phyloP scores from a whole-genome alignment of 2,888 invertebrate genomes.

The Eupelmus urozonus region DNA sequence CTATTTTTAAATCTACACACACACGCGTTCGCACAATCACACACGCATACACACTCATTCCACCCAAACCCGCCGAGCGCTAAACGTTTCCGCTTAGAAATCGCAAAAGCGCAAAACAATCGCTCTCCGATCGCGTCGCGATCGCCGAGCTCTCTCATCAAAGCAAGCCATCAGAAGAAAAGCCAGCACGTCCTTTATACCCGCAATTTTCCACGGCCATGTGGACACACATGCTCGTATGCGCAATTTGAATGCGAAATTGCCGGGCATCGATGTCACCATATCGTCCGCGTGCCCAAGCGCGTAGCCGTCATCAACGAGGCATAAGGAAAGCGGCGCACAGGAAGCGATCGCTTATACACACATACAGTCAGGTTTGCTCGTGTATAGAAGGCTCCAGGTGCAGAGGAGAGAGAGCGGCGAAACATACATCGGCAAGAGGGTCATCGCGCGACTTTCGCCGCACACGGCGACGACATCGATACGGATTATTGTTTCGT shows the following conservation, averaged over 20 bases:
- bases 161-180: too few species aligned
- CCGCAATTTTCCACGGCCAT: conserved; percentile 45
- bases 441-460: conserved; percentile 57
- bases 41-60: too few species aligned
- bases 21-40: too few species aligned
- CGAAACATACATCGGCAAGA: background rate
- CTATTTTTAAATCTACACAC: too few species aligned
- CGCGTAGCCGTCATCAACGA: background rate
- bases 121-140: too few species aligned
- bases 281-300: background rate
- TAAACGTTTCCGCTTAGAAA: too few species aligned
- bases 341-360: conserved; percentile 32
- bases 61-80: too few species aligned
- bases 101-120: too few species aligned
- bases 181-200: too few species aligned
- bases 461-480: conserved; percentile 59
- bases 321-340: background rate
- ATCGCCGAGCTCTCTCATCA: too few species aligned
- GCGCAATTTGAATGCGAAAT: conserved; percentile 41
- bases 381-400: too few species aligned
- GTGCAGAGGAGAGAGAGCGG: conserved; percentile 1
- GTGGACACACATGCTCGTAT: background rate
- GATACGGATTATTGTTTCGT: conserved; percentile 61
- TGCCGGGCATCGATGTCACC: conserved; percentile 39
- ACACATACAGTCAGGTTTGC: background rate